Evolutionary conservation across 2,888 invertebrate genomes (phyloP).

Genomic region (Dynastes maya): DNA sequence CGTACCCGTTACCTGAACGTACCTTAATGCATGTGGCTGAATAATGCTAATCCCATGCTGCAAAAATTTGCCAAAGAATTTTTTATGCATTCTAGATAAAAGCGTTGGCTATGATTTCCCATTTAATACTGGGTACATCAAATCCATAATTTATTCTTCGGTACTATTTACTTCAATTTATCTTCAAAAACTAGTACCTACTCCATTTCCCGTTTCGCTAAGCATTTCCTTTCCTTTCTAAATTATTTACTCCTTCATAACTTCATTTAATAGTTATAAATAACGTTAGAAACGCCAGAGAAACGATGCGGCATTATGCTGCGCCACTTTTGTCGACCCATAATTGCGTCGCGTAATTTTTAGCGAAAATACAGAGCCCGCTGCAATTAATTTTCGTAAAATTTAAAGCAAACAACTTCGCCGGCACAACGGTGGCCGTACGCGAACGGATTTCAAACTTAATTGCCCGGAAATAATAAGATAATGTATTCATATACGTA

Average conservation of each 20-base stretch:
- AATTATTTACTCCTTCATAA: slow-evolving; percentile 8
- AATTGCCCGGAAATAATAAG: slow-evolving; percentile 40
- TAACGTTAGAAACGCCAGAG: background rate
- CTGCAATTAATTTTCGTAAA: slow-evolving; percentile 36
- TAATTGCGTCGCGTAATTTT: slow-evolving; percentile 36
- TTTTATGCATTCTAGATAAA: too few species aligned
- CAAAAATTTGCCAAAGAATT: too few species aligned
- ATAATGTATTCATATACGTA: slow-evolving; percentile 42
- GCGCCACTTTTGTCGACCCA: background rate
- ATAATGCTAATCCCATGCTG: too few species aligned
- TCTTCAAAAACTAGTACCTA: too few species aligned
- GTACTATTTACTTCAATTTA: background rate
- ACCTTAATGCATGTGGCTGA: too few species aligned
- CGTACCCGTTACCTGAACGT: too few species aligned
- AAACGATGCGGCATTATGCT: background rate
- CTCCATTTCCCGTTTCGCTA: too few species aligned
- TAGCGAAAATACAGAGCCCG: slow-evolving; percentile 20
- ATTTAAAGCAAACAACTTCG: slow-evolving; percentile 40
- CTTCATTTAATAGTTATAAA: slow-evolving; percentile 7
- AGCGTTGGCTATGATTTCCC: too few species aligned
- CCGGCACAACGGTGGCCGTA: slow-evolving; percentile 15
- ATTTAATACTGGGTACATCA: too few species aligned
- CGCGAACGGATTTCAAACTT: slow-evolving; percentile 34
- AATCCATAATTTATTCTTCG: too few species aligned
- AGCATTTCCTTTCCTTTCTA: background rate